Base-by-base conservation (phyloP, 2,888 invertebrate species). In the Gandaritis pyraliata region DNA sequence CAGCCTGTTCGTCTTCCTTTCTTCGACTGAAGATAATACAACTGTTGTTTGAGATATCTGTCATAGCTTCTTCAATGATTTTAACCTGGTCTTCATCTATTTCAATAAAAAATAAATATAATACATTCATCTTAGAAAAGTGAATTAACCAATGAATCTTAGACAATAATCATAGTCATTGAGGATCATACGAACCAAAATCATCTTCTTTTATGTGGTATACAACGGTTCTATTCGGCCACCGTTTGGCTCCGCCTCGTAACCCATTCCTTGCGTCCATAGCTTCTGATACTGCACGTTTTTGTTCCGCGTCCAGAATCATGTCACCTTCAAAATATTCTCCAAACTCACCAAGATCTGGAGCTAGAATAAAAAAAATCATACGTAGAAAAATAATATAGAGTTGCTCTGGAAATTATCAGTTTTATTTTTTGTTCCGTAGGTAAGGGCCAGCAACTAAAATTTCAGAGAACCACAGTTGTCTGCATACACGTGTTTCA, bases 251-350 rank as follows among this genome's bases (percentile, higher is more conserved):
- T 1, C 73, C 83, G n/a, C 82, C 81, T 16, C 78, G 76, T 2
- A 93, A 68, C 0, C 93, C 93, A 65, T 93, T 93, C 15, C 93
- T 85, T 1, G 72, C 74, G 10, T 73, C 64, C 45, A 70, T 66
- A 0, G 85, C 86, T 1, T 74, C 68, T 1, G 69, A 69, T 7
- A 88, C 73, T 0, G 82, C 86, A 56, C 72, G 61, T 59, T 71
- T 73, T 68, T 92, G 92, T 16, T 61, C 56, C 10, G 74, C 63
- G 7, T 82, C 83, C 55, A 93, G 67, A 51, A 93, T 4, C 81
- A 93, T 93, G 60, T 93, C 93, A 2, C 93, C 93, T 75, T 93
- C 93, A 65, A 93, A 93, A 61, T 88, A 75, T 7, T 87, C 81
- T 15, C 92, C 92, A 12, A 85, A 76, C 71, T 91, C 90, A 39